phyloP scores from a whole-genome alignment of 2,888 invertebrate species.

The Ophion ventricosus region DNA sequence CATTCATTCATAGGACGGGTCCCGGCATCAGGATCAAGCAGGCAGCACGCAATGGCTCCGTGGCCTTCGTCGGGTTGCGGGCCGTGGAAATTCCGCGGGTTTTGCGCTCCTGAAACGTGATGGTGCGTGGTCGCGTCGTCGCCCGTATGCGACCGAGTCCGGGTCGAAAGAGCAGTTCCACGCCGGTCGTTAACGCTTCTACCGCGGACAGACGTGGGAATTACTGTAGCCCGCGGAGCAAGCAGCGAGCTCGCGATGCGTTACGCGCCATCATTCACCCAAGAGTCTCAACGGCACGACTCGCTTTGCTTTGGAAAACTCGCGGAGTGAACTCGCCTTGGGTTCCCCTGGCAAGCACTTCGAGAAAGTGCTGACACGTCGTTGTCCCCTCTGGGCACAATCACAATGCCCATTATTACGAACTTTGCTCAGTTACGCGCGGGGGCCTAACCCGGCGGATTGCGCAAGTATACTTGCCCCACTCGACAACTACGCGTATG shows the following conservation, averaged over 20 bases:
- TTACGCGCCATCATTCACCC: constrained; percentile 61
- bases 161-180: constrained; percentile 51
- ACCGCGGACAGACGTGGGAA: constrained; percentile 61
- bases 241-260: constrained; percentile 48
- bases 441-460: constrained; percentile 39
- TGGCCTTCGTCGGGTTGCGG: constrained; percentile 66
- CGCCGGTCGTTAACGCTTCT: constrained; percentile 65
- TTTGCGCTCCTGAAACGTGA: constrained; percentile 66
- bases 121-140: constrained; percentile 41
- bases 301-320: constrained; percentile 39
- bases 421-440: constrained; percentile 63
- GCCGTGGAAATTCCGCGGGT: constrained; percentile 68
- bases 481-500: not conserved
- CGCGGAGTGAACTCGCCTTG: not conserved
- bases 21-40: constrained; percentile 45
- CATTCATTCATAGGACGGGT: constrained; percentile 66
- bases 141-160: constrained; percentile 51
- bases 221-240: constrained; percentile 45
- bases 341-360: constrained; percentile 17
- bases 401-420: constrained; percentile 67
- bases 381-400: constrained; percentile 47
- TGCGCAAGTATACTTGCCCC: constrained; percentile 48
- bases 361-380: constrained; percentile 65
- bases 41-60: constrained; percentile 45
- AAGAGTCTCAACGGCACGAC: constrained; percentile 9